Evolutionary conservation across 2,797 vertebrate species (phyloP).

Genomic region (Xenops minutus): DNA sequence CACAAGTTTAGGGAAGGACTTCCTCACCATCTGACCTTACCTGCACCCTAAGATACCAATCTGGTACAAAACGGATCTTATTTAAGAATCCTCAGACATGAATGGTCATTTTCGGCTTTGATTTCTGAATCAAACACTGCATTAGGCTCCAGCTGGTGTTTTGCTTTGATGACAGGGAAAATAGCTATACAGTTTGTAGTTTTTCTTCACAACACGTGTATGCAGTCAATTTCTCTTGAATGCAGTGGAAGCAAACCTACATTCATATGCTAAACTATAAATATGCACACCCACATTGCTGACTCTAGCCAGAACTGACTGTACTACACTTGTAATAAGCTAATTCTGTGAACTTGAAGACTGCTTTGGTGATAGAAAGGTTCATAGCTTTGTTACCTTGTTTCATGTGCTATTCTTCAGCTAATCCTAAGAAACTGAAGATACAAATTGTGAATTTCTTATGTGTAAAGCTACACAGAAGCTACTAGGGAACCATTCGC

Average conservation of each 20-base stretch:
- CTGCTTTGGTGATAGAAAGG: background rate
- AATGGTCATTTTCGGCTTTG: background rate
- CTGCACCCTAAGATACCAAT: background rate
- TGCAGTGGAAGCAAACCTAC: background rate
- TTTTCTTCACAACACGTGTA: background rate
- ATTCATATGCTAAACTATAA: background rate
- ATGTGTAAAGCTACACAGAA: background rate
- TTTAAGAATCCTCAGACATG: background rate
- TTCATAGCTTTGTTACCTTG: background rate
- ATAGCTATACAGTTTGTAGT: background rate
- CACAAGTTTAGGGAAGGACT: background rate
- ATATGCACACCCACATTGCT: background rate
- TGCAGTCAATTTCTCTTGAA: background rate
- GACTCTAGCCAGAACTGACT: background rate
- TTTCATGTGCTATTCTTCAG: background rate
- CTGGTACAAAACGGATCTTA: background rate
- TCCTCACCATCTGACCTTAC: background rate
- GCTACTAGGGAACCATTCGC: background rate
- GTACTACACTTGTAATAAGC: background rate
- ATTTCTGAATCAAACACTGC: background rate
- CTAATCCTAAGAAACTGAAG: background rate
- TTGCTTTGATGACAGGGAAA: background rate
- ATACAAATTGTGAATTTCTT: rapidly evolving
- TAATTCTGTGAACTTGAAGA: background rate
- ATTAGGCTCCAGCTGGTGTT: background rate